Conservation (phyloP, 2,797 vertebrate species). For the Huso huso region DNA sequence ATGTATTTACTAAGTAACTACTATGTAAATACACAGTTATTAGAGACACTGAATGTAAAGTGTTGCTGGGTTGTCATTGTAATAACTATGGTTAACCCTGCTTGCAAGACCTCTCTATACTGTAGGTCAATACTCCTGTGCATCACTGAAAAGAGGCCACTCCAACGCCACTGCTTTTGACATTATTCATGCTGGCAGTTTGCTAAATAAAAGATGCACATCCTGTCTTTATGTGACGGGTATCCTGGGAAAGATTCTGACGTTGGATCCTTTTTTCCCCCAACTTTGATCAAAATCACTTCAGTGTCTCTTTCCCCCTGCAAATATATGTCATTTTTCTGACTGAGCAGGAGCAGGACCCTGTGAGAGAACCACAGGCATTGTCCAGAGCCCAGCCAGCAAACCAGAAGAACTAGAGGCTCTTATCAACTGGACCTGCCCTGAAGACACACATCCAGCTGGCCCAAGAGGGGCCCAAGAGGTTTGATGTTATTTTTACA, state of each 20-base stretch:
- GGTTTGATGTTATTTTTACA: slow-evolving; percentile 2
- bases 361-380: not conserved
- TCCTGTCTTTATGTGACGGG: not conserved
- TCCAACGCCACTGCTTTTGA: too few species aligned
- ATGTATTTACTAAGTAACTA: too few species aligned
- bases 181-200: not conserved
- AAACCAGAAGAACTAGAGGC: not conserved
- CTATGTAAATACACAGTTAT: too few species aligned
- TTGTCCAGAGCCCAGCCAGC: slow-evolving; percentile 8
- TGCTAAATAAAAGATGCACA: not conserved
- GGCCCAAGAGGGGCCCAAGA: slow-evolving; percentile 8
- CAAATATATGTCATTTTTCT: not conserved
- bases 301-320: slow-evolving; percentile 8
- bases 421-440: slow-evolving; percentile 14
- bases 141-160: too few species aligned
- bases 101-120: too few species aligned
- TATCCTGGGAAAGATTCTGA: not conserved
- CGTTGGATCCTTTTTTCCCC: not conserved
- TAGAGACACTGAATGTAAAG: too few species aligned
- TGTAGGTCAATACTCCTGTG: too few species aligned
- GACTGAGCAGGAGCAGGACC: slow-evolving; percentile 2
- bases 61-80: too few species aligned
- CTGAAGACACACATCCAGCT: slow-evolving; percentile 30
- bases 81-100: too few species aligned
- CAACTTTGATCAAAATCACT: not conserved